Evolutionary conservation across 2,113 vertebrate species (phyloP).

Genomic region (Dicaeum eximium): DNA sequence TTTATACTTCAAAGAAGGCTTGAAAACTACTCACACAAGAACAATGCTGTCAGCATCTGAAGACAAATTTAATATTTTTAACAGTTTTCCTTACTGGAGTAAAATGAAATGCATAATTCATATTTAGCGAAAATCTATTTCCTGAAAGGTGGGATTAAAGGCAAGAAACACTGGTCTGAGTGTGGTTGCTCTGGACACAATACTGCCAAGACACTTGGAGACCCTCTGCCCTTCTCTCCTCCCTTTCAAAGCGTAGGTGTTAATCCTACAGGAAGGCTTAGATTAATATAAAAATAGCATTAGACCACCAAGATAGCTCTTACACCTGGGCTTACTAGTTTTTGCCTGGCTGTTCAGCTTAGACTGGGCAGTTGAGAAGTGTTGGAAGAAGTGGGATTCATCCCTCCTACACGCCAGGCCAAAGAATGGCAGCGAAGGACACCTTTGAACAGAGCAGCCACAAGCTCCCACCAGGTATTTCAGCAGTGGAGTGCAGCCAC

Average conservation of each 20-base stretch:
- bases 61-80: background rate
- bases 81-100: background rate
- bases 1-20: background rate
- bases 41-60: background rate
- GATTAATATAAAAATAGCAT: constrained; percentile 1
- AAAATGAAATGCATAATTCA: background rate
- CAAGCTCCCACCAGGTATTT: background rate
- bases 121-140: background rate
- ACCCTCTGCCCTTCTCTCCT: background rate
- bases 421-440: background rate
- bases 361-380: background rate
- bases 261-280: constrained; percentile 46
- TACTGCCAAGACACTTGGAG: background rate
- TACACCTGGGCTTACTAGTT: background rate
- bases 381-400: background rate
- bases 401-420: background rate
- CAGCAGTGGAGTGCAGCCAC: background rate
- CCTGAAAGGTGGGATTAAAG: background rate
- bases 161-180: background rate
- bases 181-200: background rate
- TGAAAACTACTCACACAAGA: background rate
- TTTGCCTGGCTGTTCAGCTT: background rate
- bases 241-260: background rate
- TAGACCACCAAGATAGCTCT: background rate
- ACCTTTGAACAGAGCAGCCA: background rate